Percentiles rank a stretch among this genome's conserved stretches.
These are phyloP conservation scores for Trididemnum miniatum DNA, from an alignment of 23 tunicate species.

Conservation along the genomic window DNA sequence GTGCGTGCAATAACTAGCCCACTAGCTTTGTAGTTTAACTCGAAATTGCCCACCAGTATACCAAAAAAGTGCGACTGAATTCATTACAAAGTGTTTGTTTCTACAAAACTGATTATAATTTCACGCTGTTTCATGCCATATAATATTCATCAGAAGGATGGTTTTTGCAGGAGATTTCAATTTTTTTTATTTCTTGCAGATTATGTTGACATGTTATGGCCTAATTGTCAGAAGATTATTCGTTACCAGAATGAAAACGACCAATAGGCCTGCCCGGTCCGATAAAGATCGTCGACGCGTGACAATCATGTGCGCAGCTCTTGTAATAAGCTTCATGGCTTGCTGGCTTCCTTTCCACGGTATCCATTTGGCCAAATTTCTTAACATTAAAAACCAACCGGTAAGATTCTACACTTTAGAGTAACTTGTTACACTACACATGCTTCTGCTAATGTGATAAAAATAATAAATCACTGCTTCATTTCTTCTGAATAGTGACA, in stretches of 20 bases:
- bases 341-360: conserved; percentile 81
- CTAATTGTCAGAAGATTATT: conserved; percentile 32
- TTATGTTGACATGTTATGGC: conserved; percentile 52
- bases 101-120: too few species aligned
- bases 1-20: too few species aligned
- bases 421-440: too few species aligned
- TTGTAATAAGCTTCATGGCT: conserved; percentile 43
- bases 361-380: conserved; percentile 50
- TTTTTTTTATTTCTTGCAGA: conserved; percentile 29
- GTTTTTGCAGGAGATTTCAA: neutral
- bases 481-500: too few species aligned
- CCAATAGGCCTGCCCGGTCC: conserved; percentile 15
- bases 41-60: too few species aligned
- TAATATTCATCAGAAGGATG: too few species aligned
- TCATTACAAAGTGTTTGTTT: neutral
- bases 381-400: neutral
- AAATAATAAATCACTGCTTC: too few species aligned
- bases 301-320: conserved; percentile 77
- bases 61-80: too few species aligned
- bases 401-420: neutral
- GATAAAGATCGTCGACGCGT: conserved; percentile 55
- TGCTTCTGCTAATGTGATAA: too few species aligned
- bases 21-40: too few species aligned
- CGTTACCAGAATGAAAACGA: neutral
- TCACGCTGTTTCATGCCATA: too few species aligned